Base-by-base conservation (phyloP, 2,888 invertebrate genomes). In the Cryptus viduatorius region DNA sequence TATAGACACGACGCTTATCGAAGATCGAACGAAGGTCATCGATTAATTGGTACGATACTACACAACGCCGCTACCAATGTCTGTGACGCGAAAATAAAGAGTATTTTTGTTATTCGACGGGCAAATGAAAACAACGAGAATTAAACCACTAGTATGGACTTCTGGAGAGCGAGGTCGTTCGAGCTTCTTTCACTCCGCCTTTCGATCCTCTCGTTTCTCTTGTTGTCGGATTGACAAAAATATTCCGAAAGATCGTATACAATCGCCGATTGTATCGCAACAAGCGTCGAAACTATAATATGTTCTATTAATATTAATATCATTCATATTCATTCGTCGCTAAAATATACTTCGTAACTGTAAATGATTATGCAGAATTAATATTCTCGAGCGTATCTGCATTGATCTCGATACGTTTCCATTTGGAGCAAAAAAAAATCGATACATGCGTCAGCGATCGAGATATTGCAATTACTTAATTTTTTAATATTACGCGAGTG, bases 81-180 rank as follows among this genome's bases (percentile, higher is more conserved):
- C 44, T 19, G 56, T 56, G 24, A 56, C n/a, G 61, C n/a, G 61
- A 16, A 31, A 73, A n/a, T n/a, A n/a, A 73, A 31, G n/a, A 61
- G 37, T 53, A 50, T 56, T 8, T 56, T 56, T 56, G 10, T 56
- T 56, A 37, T 37, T 56, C 56, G 24, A 56, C 56, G 56, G 56
- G 24, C 56, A 12, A 24, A 37, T 7, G 37, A 37, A 5, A 31
- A 59, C 72, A 42, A 59, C 71, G 44, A 24, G 56, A 44, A 14
- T 46, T 44, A 44, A 68, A 56, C 12, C 10, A 12, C 19, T 12
- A 24, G 56, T 24, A 10, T 10, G 4, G 56, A 56, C 56, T 56
- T 24, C 12, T 12, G 37, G 37, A 56, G 46, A 73, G 73, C 73
- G 61, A 73, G 73, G 73, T 61, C 73, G 73, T 24, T 29, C 46